Evolutionary conservation across 2,113 vertebrate species (phyloP), one percentile per base, ranked within the genome.

Genomic region (Trematomus loennbergii): DNA sequence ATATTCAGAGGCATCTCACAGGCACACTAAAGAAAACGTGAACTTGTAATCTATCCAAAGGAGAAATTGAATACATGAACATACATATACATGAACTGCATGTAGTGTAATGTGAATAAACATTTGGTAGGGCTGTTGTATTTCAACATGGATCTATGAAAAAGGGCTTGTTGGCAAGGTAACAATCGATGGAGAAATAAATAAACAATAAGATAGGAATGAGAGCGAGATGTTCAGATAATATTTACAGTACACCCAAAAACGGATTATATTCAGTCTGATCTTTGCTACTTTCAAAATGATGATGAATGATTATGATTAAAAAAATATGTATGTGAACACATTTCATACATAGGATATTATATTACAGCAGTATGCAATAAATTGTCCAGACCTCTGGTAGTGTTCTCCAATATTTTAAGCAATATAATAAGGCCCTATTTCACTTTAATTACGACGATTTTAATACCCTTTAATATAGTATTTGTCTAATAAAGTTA

Each of bases 401-500:
- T 40, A 29, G 12, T 57, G 5, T 12, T 25, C 18, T 59, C 10
- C 12, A 11, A 75, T 33, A 63, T n/a, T 33, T 12, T 65, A 17
- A 16, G 10, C 1, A 0, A 62, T 62, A 18, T 16, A 71, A 57
- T 36, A 48, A 68, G 25, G 17, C 1, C 12, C 1, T 12, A 13
- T 55, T 54, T 43, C 9, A 64, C 22, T 65, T 50, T 2, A 43
- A 75, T 75, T 53, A 4, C 12, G 36, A 36, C 49, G 8, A 53
- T 85, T 57, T 52, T 69, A 53, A 64, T 49, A 63, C 2, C 53
- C 2, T 2, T 40, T 58, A 18, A 7, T 62, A 50, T 43, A 36
- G 52, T 52, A 9, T n/a, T 33, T 25, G 46, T 66, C 22, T 59
- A 65, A 52, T 46, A 52, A 17, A 20, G 16, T 64, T 72, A 61